Conservation (phyloP, 2,113 vertebrate genomes). For the Actenoides lindsayi region DNA sequence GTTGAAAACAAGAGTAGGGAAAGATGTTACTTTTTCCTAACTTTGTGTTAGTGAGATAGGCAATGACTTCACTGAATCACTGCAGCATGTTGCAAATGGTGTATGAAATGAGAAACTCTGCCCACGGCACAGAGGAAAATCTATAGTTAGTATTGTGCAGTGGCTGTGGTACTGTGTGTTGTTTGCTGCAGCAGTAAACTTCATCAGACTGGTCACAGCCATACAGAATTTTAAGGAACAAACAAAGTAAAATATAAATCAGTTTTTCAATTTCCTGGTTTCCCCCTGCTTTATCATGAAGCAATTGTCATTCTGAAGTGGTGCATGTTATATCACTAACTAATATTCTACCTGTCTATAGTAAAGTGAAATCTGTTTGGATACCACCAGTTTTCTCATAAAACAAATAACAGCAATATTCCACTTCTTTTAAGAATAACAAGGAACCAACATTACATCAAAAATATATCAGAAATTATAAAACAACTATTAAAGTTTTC, state of each 20-base stretch:
- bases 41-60: not conserved
- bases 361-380: not conserved
- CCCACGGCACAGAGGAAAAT: conserved; percentile 14
- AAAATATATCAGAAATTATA: not conserved
- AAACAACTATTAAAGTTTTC: not conserved
- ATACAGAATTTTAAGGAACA: not conserved
- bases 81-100: conserved; percentile 54
- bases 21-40: not conserved
- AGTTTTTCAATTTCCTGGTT: not conserved
- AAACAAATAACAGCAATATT: not conserved
- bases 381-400: not conserved
- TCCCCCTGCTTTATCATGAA: not conserved
- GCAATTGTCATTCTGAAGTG: not conserved
- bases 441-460: not conserved
- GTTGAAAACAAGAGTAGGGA: not conserved
- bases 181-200: conserved; percentile 4
- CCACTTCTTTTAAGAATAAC: not conserved
- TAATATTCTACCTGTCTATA: not conserved
- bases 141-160: conserved; percentile 10
- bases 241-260: not conserved
- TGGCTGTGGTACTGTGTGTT: not conserved
- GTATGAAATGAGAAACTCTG: conserved; percentile 58
- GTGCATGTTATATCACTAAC: not conserved
- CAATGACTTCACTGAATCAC: conserved; percentile 27
- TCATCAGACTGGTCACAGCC: not conserved